A percentile compares a stretch with the other conserved stretches of the same genome.
Conservation (phyloP, 2,888 invertebrate genomes). For the Eudasyphora cyanicolor region DNA sequence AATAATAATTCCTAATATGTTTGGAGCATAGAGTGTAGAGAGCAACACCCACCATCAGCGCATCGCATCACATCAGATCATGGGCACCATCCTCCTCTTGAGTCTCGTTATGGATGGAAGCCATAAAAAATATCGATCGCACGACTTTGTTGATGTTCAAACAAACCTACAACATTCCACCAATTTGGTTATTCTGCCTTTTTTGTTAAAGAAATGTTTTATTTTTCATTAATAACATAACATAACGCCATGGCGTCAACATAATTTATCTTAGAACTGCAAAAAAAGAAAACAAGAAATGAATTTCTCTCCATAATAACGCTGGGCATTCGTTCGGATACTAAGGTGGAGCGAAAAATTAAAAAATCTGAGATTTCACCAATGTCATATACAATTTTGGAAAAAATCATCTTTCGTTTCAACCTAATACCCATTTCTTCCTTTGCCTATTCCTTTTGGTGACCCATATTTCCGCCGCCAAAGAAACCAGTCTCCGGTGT, state of each 20-base stretch:
- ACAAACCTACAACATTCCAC: not conserved
- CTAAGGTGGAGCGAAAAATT: no score
- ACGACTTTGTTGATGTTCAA: not conserved
- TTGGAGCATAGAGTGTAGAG: not conserved
- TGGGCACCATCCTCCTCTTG: not conserved
- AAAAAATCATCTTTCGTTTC: no score
- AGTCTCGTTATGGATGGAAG: not conserved
- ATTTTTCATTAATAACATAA: slow-evolving; percentile 18
- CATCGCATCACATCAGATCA: not conserved
- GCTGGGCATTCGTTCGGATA: not conserved
- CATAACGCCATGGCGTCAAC: slow-evolving; percentile 44
- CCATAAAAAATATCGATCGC: slow-evolving; percentile 11
- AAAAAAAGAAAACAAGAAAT: slow-evolving; percentile 17
- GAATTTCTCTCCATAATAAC: not conserved
- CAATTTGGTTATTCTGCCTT: not conserved
- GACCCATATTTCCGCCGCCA: not conserved
- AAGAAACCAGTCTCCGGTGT: not conserved
- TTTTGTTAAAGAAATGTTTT: not conserved
- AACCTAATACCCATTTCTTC: no score
- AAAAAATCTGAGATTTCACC: not conserved
- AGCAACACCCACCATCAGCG: slow-evolving; percentile 14
- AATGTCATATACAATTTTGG: no score
- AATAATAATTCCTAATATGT: not conserved
- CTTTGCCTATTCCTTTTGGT: not conserved
- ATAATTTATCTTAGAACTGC: slow-evolving; percentile 21